Evolutionary conservation across 53 echinoderm and acorn worm genomes (phyloP).

Genomic region (Echinometra lucunter): DNA sequence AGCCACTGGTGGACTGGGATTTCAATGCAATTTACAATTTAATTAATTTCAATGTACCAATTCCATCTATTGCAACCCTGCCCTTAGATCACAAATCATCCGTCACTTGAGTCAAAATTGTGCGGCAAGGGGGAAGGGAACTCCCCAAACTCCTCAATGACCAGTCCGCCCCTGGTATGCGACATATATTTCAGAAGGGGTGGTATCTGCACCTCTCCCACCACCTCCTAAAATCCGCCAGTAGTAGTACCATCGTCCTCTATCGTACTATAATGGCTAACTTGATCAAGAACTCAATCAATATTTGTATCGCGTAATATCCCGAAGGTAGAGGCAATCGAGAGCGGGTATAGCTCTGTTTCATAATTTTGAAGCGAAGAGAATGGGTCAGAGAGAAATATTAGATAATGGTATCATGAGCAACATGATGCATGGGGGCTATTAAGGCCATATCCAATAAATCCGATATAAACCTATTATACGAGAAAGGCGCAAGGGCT

Average conservation of each 20-base stretch:
- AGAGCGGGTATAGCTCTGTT: not conserved
- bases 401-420: not conserved
- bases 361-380: not conserved
- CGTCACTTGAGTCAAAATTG: too few relatives aligned
- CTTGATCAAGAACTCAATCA: slow-evolving; percentile 1
- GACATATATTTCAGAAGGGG: too few relatives aligned
- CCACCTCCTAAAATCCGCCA: too few relatives aligned
- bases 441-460: not conserved
- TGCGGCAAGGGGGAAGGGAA: too few relatives aligned
- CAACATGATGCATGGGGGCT: not conserved
- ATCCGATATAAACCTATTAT: not conserved
- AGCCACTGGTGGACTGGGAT: too few relatives aligned
- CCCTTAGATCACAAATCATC: too few relatives aligned
- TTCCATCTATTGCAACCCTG: too few relatives aligned
- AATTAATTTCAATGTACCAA: too few relatives aligned
- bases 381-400: not conserved
- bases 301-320: slow-evolving; percentile 1
- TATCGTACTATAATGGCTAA: not conserved
- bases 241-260: not conserved
- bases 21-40: too few relatives aligned
- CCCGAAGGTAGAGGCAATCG: not conserved
- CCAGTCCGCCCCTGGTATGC: too few relatives aligned
- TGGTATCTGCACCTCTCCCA: too few relatives aligned
- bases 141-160: too few relatives aligned
- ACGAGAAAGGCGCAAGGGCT: not conserved